These are phyloP conservation scores for Calephelis virginiensis DNA, from an alignment of 1,140 invertebrate genomes.

Conservation along the genomic window DNA sequence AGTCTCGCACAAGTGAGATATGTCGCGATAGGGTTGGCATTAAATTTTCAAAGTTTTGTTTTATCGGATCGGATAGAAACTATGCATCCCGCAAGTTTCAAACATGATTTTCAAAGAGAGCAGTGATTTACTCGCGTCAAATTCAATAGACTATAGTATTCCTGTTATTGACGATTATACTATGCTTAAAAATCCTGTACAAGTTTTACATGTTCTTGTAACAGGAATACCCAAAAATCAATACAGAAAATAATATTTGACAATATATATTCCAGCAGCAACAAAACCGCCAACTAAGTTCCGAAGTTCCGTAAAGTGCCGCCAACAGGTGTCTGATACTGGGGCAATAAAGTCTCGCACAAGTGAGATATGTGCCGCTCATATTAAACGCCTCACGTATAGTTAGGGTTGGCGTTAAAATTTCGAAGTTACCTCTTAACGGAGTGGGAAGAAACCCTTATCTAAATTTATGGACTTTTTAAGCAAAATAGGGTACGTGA, in stretches of 20 bases:
- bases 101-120: too few relatives aligned
- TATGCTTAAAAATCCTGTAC: too few relatives aligned
- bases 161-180: too few relatives aligned
- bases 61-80: background rate
- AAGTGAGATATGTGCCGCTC: conserved; percentile 9
- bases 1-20: conserved; percentile 7
- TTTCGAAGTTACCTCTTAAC: conserved; percentile 9
- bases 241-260: too few relatives aligned
- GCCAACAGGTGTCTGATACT: conserved; percentile 12
- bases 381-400: conserved; percentile 7
- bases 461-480: conserved; percentile 12
- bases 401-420: conserved; percentile 6
- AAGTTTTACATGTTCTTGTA: too few relatives aligned
- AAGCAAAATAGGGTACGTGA: conserved; percentile 2
- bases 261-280: background rate
- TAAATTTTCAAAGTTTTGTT: conserved; percentile 1
- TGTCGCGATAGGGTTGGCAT: background rate
- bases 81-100: too few relatives aligned
- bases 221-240: too few relatives aligned
- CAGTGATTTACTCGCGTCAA: too few relatives aligned
- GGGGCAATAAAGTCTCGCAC: background rate
- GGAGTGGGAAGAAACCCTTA: background rate
- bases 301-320: background rate
- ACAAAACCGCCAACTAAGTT: background rate
- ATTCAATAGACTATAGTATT: too few relatives aligned